Conservation (phyloP, 2,797 vertebrate species). For the Coluber constrictor region DNA sequence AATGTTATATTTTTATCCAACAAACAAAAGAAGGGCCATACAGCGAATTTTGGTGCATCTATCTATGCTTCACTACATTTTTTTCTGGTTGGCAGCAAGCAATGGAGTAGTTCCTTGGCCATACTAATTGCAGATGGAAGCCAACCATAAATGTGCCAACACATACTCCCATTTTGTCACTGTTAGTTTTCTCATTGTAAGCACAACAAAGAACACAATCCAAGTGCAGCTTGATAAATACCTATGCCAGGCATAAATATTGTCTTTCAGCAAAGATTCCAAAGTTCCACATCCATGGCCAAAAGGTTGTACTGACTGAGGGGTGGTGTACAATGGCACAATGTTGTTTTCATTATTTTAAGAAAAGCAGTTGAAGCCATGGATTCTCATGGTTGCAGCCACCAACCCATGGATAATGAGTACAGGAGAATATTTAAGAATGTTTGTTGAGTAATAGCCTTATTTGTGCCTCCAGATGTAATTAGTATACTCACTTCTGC, state of each 20-base stretch:
- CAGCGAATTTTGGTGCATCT: not conserved
- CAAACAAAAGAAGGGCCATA: not conserved
- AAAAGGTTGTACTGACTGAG: not conserved
- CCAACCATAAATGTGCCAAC: conserved; percentile 29
- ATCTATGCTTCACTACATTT: not conserved
- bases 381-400: not conserved
- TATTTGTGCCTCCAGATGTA: not conserved
- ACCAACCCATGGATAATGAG: rapidly evolving
- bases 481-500: not conserved
- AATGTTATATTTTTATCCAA: not conserved
- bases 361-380: not conserved
- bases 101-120: not conserved
- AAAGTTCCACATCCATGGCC: not conserved
- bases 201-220: conserved; percentile 30
- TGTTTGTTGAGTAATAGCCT: not conserved
- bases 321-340: not conserved
- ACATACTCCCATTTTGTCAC: conserved; percentile 10
- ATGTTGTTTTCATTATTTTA: not conserved
- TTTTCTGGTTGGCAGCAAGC: conserved; percentile 15
- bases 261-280: conserved; percentile 5
- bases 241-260: not conserved
- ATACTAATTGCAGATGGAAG: conserved; percentile 33
- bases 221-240: conserved; percentile 25
- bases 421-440: not conserved
- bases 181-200: conserved; percentile 34